Percentiles rank a stretch among this genome's conserved stretches.
Evolutionary conservation across 1,140 invertebrate species (phyloP).

Genomic region (Heliothis subflexa): DNA sequence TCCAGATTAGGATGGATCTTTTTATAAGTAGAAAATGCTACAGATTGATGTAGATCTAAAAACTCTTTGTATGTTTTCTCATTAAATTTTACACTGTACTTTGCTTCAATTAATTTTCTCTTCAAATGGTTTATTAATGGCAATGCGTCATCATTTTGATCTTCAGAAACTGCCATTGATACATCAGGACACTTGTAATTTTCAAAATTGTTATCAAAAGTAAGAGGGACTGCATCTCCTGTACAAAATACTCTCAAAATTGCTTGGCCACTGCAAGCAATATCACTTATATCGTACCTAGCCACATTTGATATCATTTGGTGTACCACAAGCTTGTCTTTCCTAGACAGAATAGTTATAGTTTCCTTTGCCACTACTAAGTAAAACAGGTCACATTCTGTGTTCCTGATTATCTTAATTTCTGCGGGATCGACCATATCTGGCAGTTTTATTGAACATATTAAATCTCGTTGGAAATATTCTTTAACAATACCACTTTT

Average conservation of each 20-base stretch:
- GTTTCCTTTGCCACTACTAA: constrained; percentile 59
- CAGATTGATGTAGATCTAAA: constrained; percentile 63
- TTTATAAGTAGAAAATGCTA: constrained; percentile 63
- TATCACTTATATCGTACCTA: constrained; percentile 66
- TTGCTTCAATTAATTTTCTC: constrained; percentile 70
- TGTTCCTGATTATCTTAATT: constrained; percentile 68
- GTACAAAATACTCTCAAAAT: constrained; percentile 63
- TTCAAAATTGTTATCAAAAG: constrained; percentile 72
- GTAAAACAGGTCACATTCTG: constrained; percentile 70
- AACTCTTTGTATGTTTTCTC: constrained; percentile 64
- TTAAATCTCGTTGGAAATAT: constrained; percentile 63
- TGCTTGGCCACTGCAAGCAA: constrained; percentile 59
- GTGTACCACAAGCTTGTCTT: constrained; percentile 57
- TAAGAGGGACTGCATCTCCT: constrained; percentile 65
- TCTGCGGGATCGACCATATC: constrained; percentile 46
- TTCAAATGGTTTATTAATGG: constrained; percentile 61
- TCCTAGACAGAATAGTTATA: constrained; percentile 67
- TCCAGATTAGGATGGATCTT: constrained; percentile 56
- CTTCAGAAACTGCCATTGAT: background rate
- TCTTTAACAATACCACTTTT: constrained; percentile 66
- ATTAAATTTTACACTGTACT: constrained; percentile 67
- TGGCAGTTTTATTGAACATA: constrained; percentile 60
- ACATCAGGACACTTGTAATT: constrained; percentile 50
- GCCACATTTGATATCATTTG: constrained; percentile 61
- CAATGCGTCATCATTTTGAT: constrained; percentile 50